Evolutionary conservation across 2,113 vertebrate species (phyloP).

Genomic region (Acanthisitta chloris): DNA sequence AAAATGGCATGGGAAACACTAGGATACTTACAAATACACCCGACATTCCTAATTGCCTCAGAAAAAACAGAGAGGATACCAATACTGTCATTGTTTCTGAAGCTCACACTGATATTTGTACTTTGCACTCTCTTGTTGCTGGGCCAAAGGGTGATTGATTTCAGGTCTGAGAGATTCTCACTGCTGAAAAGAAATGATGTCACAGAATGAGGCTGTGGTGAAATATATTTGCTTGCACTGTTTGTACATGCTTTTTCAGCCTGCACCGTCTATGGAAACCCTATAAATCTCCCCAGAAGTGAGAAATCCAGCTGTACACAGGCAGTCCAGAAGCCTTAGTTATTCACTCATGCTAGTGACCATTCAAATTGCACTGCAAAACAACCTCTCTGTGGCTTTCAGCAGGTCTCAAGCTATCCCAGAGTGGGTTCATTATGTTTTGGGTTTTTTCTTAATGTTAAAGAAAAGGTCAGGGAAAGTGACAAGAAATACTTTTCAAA

Average conservation of each 20-base stretch:
- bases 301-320: not conserved
- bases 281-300: not conserved
- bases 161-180: not conserved
- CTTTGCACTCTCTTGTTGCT: not conserved
- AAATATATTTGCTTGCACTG: not conserved
- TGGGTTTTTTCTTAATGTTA: not conserved
- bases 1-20: not conserved
- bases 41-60: not conserved
- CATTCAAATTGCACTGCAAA: not conserved
- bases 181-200: not conserved
- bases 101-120: accelerated
- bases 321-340: not conserved
- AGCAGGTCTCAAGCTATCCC: not conserved
- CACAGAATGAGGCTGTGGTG: not conserved
- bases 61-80: not conserved
- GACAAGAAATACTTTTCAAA: not conserved
- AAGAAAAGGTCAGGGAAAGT: not conserved
- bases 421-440: not conserved
- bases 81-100: accelerated
- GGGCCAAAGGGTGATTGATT: not conserved
- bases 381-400: not conserved
- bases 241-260: not conserved
- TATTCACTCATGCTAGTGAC: not conserved
- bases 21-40: not conserved
- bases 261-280: not conserved